Base-by-base conservation (phyloP, 2,888 invertebrate genomes). In the Serrognathus titanus region DNA sequence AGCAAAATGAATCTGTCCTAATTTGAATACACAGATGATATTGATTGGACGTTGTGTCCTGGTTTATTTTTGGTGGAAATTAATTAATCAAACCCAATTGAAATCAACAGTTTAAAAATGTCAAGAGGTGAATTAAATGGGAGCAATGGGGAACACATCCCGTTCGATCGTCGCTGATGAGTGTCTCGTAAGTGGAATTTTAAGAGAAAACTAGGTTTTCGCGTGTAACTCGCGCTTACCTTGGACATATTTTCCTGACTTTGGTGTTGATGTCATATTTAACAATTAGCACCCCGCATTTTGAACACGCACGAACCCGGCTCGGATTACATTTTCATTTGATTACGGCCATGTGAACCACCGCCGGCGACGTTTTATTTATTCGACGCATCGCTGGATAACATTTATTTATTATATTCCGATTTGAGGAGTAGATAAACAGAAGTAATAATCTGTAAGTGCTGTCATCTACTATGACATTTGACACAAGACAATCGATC, bases 201-300 rank as follows among this genome's bases (percentile, higher is more conserved):
- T 6, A 31, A 31, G 24, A 31, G 6, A 31, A 31, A 31, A 31
- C 24, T 31, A 16, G 3, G 3, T 16, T 16, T 3, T 16, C 3
- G 16, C 16, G 16, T 1, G 39, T 2, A 39, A 10, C 11, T 43
- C 52, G 70, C 52, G 70, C 73, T 69, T 71, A 79, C 79, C 78
- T 73, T 75, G 73, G 63, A 69, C 77, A 78, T 78, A 72, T 75
- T 78, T 79, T 53, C 74, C 76, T 51, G 74, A 69, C 75, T 78
- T 79, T 65, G 78, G 73, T 68, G 76, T 76, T 62, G 77, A 74
- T 69, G 78, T 77, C 79, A 79, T 79, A 69, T 69, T 76, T 71
- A 70, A 67, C 64, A 69, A 68, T 51, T 53, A 47, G 43, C 54
- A 41, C 40, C 58, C 53, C 58, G 47, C 43, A 48, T 48, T 24